Conservation (phyloP, 2,888 invertebrate genomes). For the Euphydryas editha region DNA sequence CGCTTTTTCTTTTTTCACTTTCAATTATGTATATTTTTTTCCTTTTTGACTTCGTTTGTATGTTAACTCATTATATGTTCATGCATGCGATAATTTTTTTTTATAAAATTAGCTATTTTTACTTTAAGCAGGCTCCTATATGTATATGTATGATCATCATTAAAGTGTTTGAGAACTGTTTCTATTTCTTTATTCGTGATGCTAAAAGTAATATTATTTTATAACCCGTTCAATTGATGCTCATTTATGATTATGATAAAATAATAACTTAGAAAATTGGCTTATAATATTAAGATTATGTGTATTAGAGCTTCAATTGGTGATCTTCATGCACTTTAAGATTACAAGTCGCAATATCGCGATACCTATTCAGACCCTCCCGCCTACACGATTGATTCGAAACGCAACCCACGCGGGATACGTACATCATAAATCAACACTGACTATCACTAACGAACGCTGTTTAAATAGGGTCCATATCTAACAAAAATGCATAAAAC, state of each 20-base stretch:
- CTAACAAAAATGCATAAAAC: conserved; percentile 70
- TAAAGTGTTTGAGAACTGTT: not conserved
- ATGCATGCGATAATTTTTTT: not conserved
- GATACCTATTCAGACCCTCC: conserved; percentile 45
- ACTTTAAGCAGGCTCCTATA: not conserved
- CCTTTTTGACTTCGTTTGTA: conserved; percentile 32
- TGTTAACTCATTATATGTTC: conserved; percentile 5
- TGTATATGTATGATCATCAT: not conserved
- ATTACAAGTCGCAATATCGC: conserved; percentile 48
- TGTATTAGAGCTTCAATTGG: conserved; percentile 28
- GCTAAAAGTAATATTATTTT: conserved; percentile 4
- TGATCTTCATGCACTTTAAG: conserved; percentile 40
- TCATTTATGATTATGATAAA: conserved; percentile 11
- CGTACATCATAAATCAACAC: conserved; percentile 68
- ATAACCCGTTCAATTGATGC: not conserved
- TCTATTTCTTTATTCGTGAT: not conserved
- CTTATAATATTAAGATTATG: conserved; percentile 30
- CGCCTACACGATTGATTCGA: conserved; percentile 63
- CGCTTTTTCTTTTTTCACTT: conserved; percentile 49
- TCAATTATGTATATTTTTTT: conserved; percentile 33
- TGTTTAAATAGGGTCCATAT: conserved; percentile 71
- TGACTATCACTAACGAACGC: conserved; percentile 77
- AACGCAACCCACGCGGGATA: conserved; percentile 58
- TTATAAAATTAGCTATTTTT: not conserved
- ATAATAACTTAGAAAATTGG: conserved; percentile 17